phyloP scores from a whole-genome alignment of 1,140 invertebrate species.

The Semibalanus balanoides region DNA sequence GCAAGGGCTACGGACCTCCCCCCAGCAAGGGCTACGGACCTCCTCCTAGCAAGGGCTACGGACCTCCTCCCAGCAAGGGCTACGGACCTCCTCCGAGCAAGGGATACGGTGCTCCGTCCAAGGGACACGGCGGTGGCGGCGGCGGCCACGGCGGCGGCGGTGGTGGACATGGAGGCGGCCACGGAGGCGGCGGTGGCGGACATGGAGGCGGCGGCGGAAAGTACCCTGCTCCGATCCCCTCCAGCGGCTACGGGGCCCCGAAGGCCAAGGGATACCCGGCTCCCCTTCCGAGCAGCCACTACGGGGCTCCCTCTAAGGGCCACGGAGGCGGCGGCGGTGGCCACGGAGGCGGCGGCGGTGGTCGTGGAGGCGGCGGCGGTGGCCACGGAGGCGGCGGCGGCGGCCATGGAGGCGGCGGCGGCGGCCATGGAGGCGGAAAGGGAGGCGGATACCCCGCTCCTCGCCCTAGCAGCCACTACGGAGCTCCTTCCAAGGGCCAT shows the following conservation, averaged over 20 bases:
- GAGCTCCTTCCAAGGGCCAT: not conserved
- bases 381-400: too few relatives aligned
- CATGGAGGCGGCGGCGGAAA: not conserved
- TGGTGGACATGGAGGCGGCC: not conserved
- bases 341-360: not conserved
- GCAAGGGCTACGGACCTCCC: slow-evolving; percentile 10
- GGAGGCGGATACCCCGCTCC: slow-evolving; percentile 6
- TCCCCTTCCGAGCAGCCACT: not conserved
- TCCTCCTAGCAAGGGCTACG: slow-evolving; percentile 5
- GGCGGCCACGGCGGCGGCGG: too few relatives aligned
- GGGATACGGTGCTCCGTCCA: slow-evolving; percentile 11
- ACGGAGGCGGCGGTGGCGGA: not conserved
- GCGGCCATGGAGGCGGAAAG: not conserved
- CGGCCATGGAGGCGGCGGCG: not conserved
- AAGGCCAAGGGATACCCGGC: not conserved
- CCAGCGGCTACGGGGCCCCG: not conserved
- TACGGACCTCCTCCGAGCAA: slow-evolving; percentile 13
- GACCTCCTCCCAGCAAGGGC: not conserved
- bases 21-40: not conserved
- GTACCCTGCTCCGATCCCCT: not conserved
- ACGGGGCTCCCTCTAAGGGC: not conserved
- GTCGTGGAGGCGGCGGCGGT: too few relatives aligned
- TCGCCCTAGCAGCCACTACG: not conserved
- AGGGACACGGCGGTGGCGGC: not conserved
- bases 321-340: not conserved